Percentiles rank a stretch among this genome's conserved stretches.
phyloP scores from a whole-genome alignment of 2,888 invertebrate species.

The Hypercompe scribonia region DNA sequence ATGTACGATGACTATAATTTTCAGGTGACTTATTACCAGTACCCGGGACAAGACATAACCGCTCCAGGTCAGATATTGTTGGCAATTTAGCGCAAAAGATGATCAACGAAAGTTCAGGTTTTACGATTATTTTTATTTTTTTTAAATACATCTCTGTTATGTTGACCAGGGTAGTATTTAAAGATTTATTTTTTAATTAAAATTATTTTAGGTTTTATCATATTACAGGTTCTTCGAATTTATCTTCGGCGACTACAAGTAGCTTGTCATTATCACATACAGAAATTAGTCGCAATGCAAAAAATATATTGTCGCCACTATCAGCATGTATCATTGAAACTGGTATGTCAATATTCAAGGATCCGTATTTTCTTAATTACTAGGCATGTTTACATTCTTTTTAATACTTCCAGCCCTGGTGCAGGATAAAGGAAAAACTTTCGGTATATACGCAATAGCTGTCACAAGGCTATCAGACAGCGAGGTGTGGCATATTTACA shows the following conservation, averaged over 20 bases:
- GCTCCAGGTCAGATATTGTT: constrained; percentile 81
- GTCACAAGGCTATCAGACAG: constrained; percentile 90
- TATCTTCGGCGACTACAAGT: constrained; percentile 68
- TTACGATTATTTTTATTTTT: background rate
- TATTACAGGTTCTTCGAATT: constrained; percentile 73
- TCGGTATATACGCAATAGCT: constrained; percentile 95
- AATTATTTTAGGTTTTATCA: background rate
- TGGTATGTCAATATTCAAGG: constrained; percentile 68
- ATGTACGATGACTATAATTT: constrained; percentile 39
- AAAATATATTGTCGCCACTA: constrained; percentile 78
- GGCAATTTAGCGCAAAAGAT: constrained; percentile 78
- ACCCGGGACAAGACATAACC: constrained; percentile 74
- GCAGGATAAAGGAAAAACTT: constrained; percentile 93
- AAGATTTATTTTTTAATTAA: background rate
- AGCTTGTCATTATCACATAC: constrained; percentile 77
- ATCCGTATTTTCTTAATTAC: background rate
- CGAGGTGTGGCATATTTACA: constrained; percentile 96
- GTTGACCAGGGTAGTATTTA: background rate
- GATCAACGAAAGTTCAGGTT: constrained; percentile 79
- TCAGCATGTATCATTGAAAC: constrained; percentile 89
- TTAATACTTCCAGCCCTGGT: constrained; percentile 87
- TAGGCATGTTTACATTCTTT: background rate
- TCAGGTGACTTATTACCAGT: constrained; percentile 73
- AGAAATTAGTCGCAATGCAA: constrained; percentile 76
- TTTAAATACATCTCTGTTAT: background rate